These are phyloP conservation scores for Aphrocallistes beatrix DNA, from an alignment of 37 sponge, comb jelly and placozoan genomes.

Conservation along the genomic window DNA sequence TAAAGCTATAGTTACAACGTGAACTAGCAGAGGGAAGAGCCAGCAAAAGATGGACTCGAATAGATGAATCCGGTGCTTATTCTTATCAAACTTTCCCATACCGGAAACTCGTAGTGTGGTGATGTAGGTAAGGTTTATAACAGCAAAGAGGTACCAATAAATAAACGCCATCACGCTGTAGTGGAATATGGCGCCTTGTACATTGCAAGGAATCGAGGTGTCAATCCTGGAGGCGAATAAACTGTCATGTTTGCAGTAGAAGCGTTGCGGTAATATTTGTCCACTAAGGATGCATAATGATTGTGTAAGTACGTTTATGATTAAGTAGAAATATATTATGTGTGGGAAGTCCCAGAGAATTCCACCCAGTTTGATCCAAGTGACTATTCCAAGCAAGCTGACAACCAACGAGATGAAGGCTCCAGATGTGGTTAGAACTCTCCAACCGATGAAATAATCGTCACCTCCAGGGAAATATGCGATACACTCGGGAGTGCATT, in stretches of 20 bases:
- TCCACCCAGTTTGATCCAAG: background rate
- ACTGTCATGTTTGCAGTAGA: background rate
- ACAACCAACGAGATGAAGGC: background rate
- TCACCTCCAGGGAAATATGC: background rate
- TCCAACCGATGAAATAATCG: background rate
- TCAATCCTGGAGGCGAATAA: background rate
- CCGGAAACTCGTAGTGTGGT: background rate
- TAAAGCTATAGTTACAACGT: background rate
- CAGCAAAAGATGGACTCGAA: background rate
- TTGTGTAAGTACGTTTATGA: background rate
- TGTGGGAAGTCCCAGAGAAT: background rate
- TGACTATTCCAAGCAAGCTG: background rate
- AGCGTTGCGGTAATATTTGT: background rate
- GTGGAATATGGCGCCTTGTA: background rate
- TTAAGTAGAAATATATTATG: background rate
- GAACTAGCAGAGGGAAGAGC: background rate
- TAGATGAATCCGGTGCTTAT: background rate
- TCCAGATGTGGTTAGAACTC: background rate
- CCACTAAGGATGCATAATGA: background rate
- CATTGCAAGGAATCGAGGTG: background rate
- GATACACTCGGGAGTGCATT: background rate
- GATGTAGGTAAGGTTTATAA: background rate
- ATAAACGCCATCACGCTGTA: background rate
- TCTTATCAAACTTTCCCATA: background rate
- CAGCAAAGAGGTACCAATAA: background rate